phyloP scores from a whole-genome alignment of 2,797 vertebrate genomes.

The Acropternis orthonyx region DNA sequence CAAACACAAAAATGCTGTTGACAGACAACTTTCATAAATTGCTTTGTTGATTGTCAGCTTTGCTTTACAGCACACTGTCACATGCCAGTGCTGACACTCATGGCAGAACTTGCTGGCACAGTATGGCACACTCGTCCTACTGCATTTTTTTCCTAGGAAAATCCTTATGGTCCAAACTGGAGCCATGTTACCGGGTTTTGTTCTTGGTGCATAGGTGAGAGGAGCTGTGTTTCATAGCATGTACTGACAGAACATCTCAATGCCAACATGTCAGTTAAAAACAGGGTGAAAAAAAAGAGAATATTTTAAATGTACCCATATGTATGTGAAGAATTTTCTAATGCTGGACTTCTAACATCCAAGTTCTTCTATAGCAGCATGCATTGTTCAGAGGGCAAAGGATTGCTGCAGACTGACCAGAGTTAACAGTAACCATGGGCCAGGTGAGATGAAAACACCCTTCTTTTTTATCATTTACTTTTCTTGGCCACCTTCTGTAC shows the following conservation, averaged over 20 bases:
- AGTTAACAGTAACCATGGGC: neutral
- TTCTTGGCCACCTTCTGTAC: neutral
- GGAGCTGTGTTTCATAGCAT: neutral
- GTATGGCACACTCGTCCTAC: neutral
- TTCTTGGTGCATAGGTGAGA: neutral
- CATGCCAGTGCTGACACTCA: constrained; percentile 4
- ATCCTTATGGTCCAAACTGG: neutral
- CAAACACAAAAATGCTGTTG: constrained; percentile 5
- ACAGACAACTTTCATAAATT: constrained; percentile 28
- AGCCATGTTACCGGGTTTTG: neutral
- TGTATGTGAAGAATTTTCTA: neutral
- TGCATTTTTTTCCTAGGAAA: neutral
- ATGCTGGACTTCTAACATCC: neutral
- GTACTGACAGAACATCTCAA: neutral
- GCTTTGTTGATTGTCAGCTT: constrained; percentile 32
- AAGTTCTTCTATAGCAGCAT: neutral
- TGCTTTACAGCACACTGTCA: neutral
- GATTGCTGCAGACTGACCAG: neutral
- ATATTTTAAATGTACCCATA: neutral
- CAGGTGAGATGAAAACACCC: neutral
- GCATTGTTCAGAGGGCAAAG: neutral
- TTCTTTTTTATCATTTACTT: neutral
- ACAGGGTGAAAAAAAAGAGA: neutral
- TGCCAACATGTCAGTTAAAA: neutral
- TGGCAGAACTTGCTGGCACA: neutral